Percentiles rank a stretch among this genome's conserved stretches.
These are phyloP conservation scores for Drosophila pegasa DNA, from an alignment of 2,888 invertebrate genomes.

Conservation along the genomic window DNA sequence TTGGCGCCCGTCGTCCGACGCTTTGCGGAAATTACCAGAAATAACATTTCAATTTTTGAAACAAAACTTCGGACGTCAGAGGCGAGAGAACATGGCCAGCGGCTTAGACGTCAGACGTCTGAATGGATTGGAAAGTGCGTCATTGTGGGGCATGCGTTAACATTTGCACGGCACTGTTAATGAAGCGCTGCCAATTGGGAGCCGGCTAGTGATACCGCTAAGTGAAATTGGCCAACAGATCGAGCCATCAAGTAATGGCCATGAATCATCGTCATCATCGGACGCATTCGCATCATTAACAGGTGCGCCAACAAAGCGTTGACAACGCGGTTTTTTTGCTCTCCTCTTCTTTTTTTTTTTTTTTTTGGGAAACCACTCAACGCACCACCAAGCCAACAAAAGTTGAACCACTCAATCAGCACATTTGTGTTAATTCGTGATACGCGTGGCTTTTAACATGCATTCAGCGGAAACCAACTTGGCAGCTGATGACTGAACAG, in stretches of 20 bases:
- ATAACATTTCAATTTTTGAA: constrained; percentile 1
- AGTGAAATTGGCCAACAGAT: constrained; percentile 30
- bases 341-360: not conserved
- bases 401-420: constrained; percentile 65
- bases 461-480: constrained; percentile 26
- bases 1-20: not conserved
- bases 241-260: constrained; percentile 15
- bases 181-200: constrained; percentile 30
- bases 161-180: constrained; percentile 45
- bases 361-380: constrained; percentile 35
- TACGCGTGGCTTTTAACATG: constrained; percentile 74
- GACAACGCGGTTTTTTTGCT: not conserved
- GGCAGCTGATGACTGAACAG: constrained; percentile 1
- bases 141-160: constrained; percentile 22
- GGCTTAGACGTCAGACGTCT: constrained; percentile 21
- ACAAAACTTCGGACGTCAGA: constrained; percentile 30
- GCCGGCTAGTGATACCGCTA: constrained; percentile 26
- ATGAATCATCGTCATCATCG: constrained; percentile 34
- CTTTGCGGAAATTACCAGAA: constrained; percentile 28
- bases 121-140: constrained; percentile 11
- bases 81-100: constrained; percentile 8
- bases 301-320: constrained; percentile 23
- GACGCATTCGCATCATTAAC: constrained; percentile 18
- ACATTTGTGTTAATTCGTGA: constrained; percentile 65
- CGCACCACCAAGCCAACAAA: not conserved